Base-by-base conservation (phyloP, 2,113 vertebrate species). In the Anhinga rufa region DNA sequence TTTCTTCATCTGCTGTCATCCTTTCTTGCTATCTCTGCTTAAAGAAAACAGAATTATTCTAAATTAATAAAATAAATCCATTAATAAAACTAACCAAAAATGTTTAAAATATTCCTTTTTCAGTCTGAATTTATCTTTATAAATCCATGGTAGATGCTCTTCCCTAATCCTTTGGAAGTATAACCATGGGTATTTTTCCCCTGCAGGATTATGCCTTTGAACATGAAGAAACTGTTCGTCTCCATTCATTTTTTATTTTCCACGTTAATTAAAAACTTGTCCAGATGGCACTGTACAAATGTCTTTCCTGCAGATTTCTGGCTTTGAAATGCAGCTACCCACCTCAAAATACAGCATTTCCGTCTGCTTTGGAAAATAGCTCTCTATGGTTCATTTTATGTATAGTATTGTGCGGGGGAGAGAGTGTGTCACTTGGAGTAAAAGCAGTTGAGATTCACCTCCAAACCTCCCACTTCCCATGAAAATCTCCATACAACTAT, bases 231-330 rank as follows among this genome's bases (percentile, higher is more conserved):
- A 90, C 52, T 52, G 48, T 86, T 87, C 60, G 40, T 87, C 36
- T 77, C 78, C 7, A 12, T 92, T 95, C 66, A 79, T 95, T 94
- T 92, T 91, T 90, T 48, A 85, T 97, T 95, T 97, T 91, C 42
- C 32, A 85, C 8, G 1, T 94, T 95, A 93, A 95, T 95, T 96
- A 95, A 97, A 96, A 95, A 74, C 38, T 91, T 90, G 91, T 77
- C 95, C 94, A 97, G 96, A 96, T 97, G 96, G 95, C 87, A 93
- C 54, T 64, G 78, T 64, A 91, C 92, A 95, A 93, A 91, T 95
- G 88, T 83, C 75, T 95, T 83, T 82, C 86, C 58, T 87, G 89
- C 64, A 93, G 86, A 93, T 87, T 96, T 88, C 70, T 96, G 92
- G 89, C 92, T 96, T 93, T 91, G 91, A 95, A 95, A 96, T 80